phyloP scores from a whole-genome alignment of 2,888 invertebrate genomes.

The Cerastoderma edule region DNA sequence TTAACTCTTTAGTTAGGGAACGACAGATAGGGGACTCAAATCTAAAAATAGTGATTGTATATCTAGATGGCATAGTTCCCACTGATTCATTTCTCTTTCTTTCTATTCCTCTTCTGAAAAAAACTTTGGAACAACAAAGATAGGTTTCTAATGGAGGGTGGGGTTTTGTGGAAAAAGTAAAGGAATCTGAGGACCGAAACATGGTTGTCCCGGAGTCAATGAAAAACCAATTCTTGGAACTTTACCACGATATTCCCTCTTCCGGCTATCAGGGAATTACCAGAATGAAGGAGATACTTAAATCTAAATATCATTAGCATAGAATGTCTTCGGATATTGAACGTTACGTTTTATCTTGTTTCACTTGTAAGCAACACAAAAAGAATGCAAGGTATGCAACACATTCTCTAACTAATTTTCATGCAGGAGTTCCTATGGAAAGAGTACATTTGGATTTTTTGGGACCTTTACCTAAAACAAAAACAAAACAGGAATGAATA shows the following conservation, averaged over 20 bases:
- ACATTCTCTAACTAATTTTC: conserved; percentile 86
- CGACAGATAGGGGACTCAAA: no score
- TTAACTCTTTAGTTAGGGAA: no score
- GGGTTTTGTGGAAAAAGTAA: background rate
- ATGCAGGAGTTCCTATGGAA: conserved; percentile 88
- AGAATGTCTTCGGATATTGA: conserved; percentile 17
- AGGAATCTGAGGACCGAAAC: background rate
- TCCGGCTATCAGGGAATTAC: conserved; percentile 43
- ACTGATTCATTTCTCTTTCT: background rate
- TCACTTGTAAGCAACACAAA: conserved; percentile 12
- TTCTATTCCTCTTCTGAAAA: conserved; percentile 6
- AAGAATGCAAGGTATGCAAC: conserved; percentile 2
- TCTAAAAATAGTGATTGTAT: no score
- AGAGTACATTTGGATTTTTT: conserved; percentile 40
- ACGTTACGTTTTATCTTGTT: conserved; percentile 15
- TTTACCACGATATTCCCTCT: conserved; percentile 35
- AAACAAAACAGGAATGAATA: conserved; percentile 31
- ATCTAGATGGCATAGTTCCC: conserved; percentile 4
- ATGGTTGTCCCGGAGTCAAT: conserved; percentile 23
- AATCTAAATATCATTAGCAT: conserved; percentile 35
- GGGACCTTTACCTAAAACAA: conserved; percentile 30
- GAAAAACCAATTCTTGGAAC: background rate
- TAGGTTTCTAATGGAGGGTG: background rate
- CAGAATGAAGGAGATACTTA: conserved; percentile 14
- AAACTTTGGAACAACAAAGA: conserved; percentile 19